Evolutionary conservation across 2,113 vertebrate species (phyloP).

Genomic region (Electrona antarctica): DNA sequence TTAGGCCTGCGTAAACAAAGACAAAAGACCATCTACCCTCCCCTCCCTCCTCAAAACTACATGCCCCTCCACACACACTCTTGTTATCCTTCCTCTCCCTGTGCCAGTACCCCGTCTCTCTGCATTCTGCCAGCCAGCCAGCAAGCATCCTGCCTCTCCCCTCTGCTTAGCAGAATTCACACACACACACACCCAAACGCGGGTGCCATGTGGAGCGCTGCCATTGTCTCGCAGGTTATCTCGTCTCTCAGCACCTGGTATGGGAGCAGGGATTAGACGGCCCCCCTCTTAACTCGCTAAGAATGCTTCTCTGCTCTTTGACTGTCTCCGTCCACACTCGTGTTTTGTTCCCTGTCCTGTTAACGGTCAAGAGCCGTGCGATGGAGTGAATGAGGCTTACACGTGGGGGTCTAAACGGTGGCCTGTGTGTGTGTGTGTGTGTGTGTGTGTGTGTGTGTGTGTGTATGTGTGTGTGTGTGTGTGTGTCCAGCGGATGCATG

Average conservation of each 20-base stretch:
- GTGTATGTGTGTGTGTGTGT: too few species aligned
- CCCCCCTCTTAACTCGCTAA: constrained; percentile 51
- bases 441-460: too few species aligned
- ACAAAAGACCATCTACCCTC: constrained; percentile 44
- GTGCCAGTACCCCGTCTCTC: constrained; percentile 1
- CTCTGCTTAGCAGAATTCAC: constrained; percentile 31
- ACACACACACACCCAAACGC: constrained; percentile 1
- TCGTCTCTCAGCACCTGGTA: constrained; percentile 73
- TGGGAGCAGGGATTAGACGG: constrained; percentile 64
- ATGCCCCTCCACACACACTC: constrained; percentile 29
- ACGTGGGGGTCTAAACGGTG: constrained; percentile 44
- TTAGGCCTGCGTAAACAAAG: constrained; percentile 76
- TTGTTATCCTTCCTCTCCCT: constrained; percentile 49
- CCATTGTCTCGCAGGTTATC: constrained; percentile 73
- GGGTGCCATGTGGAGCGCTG: constrained; percentile 51
- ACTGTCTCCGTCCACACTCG: constrained; percentile 56
- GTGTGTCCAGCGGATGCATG: too few species aligned
- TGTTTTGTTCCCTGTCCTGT: constrained; percentile 60
- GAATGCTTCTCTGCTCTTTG: constrained; percentile 54
- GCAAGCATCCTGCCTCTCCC: constrained; percentile 20
- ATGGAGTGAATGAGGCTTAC: constrained; percentile 61
- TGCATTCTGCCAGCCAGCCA: constrained; percentile 8
- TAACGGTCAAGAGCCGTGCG: constrained; percentile 64
- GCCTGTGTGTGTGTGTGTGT: constrained; percentile 8
- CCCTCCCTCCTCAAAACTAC: not conserved